Evolutionary conservation across 2,113 vertebrate genomes (phyloP).

Genomic region (Neogale vison): DNA sequence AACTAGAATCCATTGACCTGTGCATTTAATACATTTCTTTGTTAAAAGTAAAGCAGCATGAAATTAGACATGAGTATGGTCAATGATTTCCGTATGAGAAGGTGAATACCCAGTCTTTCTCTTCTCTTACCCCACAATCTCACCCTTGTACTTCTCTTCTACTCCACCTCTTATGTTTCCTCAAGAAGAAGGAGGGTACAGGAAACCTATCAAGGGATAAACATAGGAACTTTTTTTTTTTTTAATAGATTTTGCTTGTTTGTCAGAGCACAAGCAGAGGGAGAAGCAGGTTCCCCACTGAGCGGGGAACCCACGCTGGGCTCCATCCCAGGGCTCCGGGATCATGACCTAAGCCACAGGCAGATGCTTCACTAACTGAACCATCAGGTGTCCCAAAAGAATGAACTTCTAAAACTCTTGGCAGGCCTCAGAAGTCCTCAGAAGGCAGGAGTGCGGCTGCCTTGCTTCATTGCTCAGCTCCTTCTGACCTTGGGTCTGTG

Average conservation of each 20-base stretch:
- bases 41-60: not conserved
- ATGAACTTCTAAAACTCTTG: not conserved
- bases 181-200: not conserved
- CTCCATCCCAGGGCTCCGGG: no score
- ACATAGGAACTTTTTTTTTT: not conserved
- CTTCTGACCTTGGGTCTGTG: not conserved
- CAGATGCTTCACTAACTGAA: no score
- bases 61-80: not conserved
- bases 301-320: no score
- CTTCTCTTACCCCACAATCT: not conserved
- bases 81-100: not conserved
- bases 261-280: no score
- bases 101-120: not conserved
- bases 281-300: no score
- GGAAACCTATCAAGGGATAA: not conserved
- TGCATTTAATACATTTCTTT: not conserved
- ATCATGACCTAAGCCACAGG: no score
- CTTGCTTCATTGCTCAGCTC: not conserved
- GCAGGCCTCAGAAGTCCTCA: not conserved
- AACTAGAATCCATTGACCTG: not conserved
- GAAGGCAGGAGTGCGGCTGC: not conserved
- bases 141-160: not conserved
- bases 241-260: no score
- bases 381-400: not conserved
- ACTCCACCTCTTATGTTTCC: not conserved